A percentile compares a stretch with the other conserved stretches of the same genome.
These are phyloP conservation scores for Xestia ashworthii DNA, from an alignment of 2,888 invertebrate genomes.

Conservation along the genomic window DNA sequence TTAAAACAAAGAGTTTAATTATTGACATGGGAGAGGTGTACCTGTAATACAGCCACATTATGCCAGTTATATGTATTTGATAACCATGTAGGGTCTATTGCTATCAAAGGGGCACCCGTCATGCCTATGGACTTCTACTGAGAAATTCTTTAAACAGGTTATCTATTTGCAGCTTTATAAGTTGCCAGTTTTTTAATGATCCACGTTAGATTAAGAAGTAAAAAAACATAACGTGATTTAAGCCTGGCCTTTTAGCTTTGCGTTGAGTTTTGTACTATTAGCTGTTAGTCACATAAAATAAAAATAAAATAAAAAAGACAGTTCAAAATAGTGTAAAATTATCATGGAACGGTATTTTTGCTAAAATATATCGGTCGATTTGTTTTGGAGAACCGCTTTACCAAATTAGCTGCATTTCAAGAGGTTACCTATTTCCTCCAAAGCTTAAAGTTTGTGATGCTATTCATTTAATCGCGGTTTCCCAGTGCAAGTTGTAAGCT, in stretches of 20 bases:
- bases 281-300: too few relatives aligned
- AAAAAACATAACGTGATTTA: too few relatives aligned
- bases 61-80: background rate
- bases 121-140: background rate
- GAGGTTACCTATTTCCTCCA: slow-evolving; percentile 13
- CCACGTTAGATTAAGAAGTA: background rate
- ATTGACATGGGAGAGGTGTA: background rate
- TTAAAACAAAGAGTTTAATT: background rate
- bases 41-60: background rate
- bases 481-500: slow-evolving; percentile 19
- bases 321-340: background rate
- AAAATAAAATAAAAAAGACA: background rate
- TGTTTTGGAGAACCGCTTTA: background rate
- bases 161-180: background rate
- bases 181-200: background rate
- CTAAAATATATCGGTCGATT: background rate
- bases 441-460: slow-evolving; percentile 24
- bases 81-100: background rate
- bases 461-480: slow-evolving; percentile 33
- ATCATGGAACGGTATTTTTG: background rate
- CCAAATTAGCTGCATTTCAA: background rate
- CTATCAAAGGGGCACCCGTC: background rate
- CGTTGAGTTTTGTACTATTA: too few relatives aligned
- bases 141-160: background rate
- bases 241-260: too few relatives aligned